These are phyloP conservation scores for Phenganax marumi DNA, from an alignment of 92 coral and sea anemone species.

Conservation along the genomic window DNA sequence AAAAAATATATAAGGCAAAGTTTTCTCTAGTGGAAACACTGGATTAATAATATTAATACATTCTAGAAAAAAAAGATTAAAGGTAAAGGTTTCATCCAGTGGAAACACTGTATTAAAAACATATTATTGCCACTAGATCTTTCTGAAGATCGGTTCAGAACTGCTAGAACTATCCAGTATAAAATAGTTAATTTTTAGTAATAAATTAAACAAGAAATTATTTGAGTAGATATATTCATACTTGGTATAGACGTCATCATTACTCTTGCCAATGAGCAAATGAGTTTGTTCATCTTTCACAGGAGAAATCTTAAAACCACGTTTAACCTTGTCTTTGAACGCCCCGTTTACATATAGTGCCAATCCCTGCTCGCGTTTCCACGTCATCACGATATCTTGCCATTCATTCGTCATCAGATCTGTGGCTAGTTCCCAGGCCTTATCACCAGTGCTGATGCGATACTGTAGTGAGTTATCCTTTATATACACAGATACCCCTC, in stretches of 20 bases:
- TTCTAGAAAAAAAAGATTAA: no score
- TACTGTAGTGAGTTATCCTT: constrained; percentile 74
- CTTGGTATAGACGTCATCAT: constrained; percentile 91
- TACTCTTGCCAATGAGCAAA: constrained; percentile 91
- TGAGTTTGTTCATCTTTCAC: constrained; percentile 94
- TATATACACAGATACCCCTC: constrained; percentile 85
- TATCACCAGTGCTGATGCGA: constrained; percentile 79
- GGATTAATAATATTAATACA: background rate
- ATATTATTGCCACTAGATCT: no score
- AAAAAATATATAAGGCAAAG: background rate
- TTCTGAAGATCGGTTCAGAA: no score
- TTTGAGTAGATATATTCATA: constrained; percentile 1
- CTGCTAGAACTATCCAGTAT: no score
- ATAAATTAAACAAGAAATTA: no score
- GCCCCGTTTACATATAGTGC: constrained; percentile 97
- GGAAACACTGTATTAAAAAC: no score
- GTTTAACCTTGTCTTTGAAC: constrained; percentile 86
- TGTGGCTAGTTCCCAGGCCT: constrained; percentile 90
- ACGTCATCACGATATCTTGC: constrained; percentile 93
- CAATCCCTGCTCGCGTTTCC: constrained; percentile 93
- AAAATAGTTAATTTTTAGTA: no score
- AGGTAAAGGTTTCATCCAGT: no score
- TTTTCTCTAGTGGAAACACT: background rate
- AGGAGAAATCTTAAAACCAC: constrained; percentile 63
- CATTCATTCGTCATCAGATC: constrained; percentile 92